phyloP scores from a whole-genome alignment of 1,140 invertebrate species.

The Diploscapter pachys region DNA sequence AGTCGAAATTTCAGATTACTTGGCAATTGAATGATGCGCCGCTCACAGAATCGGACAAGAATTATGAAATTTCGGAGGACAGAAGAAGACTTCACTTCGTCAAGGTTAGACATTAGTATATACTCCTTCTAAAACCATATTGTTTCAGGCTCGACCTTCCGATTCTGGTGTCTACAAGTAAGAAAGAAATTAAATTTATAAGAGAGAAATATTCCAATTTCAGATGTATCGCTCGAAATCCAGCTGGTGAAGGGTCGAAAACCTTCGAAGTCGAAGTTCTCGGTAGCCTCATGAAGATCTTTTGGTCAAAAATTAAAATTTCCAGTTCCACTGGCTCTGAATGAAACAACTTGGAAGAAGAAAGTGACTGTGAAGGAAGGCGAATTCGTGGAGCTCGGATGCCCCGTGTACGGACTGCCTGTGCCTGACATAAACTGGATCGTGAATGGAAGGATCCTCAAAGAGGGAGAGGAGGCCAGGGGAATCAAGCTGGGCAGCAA shows the following conservation, averaged over 20 bases:
- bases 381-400: conserved; percentile 43
- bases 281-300: conserved; percentile 38
- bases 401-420: conserved; percentile 46
- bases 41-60: conserved; percentile 11
- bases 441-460: conserved; percentile 35
- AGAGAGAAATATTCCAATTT: too few relatives aligned
- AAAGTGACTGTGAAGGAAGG: conserved; percentile 42
- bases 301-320: background rate
- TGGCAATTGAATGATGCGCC: conserved; percentile 41
- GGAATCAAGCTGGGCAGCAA: conserved; percentile 38
- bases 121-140: conserved; percentile 5
- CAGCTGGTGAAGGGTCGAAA: conserved; percentile 57
- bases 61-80: conserved; percentile 41
- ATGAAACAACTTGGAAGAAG: conserved; percentile 40
- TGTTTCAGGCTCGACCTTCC: conserved; percentile 29
- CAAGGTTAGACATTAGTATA: conserved; percentile 3
- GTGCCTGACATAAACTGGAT: conserved; percentile 44
- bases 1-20: conserved; percentile 24
- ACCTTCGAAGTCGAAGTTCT: conserved; percentile 50
- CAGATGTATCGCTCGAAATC: conserved; percentile 59
- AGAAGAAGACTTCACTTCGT: conserved; percentile 35
- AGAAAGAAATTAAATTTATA: too few relatives aligned
- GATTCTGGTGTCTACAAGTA: conserved; percentile 58
- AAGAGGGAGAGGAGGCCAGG: conserved; percentile 23
- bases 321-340: conserved; percentile 47